Evolutionary conservation across 2,797 vertebrate genomes (phyloP), one percentile per base, ranked within the genome.

Genomic region (Perodicticus potto): DNA sequence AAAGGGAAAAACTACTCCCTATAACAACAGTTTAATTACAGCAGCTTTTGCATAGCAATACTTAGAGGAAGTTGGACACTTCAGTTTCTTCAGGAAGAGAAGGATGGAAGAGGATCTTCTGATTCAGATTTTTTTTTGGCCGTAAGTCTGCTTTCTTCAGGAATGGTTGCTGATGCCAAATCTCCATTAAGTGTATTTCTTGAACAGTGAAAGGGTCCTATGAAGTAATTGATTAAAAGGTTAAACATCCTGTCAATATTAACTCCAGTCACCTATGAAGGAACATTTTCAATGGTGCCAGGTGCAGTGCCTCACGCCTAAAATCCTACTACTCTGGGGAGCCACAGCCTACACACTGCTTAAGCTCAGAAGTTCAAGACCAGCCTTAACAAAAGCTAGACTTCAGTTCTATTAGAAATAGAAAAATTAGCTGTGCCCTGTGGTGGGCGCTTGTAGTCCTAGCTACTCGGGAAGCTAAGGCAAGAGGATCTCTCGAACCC

Each of bases 21-120:
- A 98, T 98, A 98, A 98, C 96, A 98, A 98, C 93, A 98, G 97
- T 97, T 98, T 97, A 98, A 98, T 98, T 97, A 98, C 97, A 99
- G 98, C 99, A 98, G 98, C 98, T 97, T 98, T 99, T 99, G 99
- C 99, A 99, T 98, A 99, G 99, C 98, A 97, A 98, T 98, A 98
- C 98, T 98, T 97, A 97, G 98, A 98, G 98, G 98, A 98, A 98
- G 98, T 96, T 77, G 91, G 78, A 95, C 94, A 95, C 92, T 97
- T 98, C 97, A 77, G 29, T 97, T 98, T 97, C 96, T 98, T 99
- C 98, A 99, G 92, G 99, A 99, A 97, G 99, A 99, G 97, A 99
- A 98, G 92, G 99, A 98, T 82, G 97, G 95, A 96, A 98, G 89
- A 96, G 97, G 97, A 69, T 99, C 98, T 98, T 99, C 99, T 20